phyloP scores from a whole-genome alignment of 2,797 vertebrate genomes.

The Ctenochaetus hawaiiensis region DNA sequence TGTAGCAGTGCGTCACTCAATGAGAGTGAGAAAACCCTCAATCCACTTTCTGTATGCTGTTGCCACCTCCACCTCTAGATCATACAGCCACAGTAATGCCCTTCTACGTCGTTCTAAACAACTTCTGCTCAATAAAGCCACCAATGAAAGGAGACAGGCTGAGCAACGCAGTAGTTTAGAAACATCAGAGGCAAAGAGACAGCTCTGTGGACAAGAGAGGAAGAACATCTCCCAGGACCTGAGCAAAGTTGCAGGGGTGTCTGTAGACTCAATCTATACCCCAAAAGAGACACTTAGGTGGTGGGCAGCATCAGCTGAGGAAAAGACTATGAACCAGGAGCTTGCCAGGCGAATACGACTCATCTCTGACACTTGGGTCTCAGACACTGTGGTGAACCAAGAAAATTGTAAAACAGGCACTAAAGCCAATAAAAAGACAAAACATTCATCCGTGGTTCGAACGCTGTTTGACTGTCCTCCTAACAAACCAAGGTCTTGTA shows the following conservation, averaged over 20 bases:
- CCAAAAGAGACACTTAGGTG: conserved; percentile 89
- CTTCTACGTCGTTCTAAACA: conserved; percentile 90
- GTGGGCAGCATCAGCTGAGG: conserved; percentile 92
- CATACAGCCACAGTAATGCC: conserved; percentile 89
- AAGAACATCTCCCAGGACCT: conserved; percentile 72
- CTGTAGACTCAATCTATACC: conserved; percentile 90
- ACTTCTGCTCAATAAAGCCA: conserved; percentile 89
- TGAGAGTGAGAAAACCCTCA: conserved; percentile 90
- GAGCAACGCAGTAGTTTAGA: conserved; percentile 60
- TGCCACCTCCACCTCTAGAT: conserved; percentile 88
- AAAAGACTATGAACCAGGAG: conserved; percentile 89
- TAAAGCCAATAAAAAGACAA: conserved; percentile 66
- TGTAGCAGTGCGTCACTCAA: conserved; percentile 87
- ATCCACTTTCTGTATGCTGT: conserved; percentile 92
- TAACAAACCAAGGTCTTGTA: conserved; percentile 85
- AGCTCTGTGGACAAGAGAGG: conserved; percentile 32
- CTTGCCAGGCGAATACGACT: conserved; percentile 90
- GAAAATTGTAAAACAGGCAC: conserved; percentile 57
- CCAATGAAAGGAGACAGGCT: conserved; percentile 81
- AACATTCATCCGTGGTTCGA: conserved; percentile 88
- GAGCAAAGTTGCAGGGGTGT: conserved; percentile 81
- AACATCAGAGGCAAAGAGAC: conserved; percentile 36
- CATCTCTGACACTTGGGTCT: conserved; percentile 94
- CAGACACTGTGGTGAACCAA: conserved; percentile 81
- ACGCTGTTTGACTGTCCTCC: conserved; percentile 91